These are phyloP conservation scores for Anas flavirostris DNA, from an alignment of 2,797 vertebrate species.

Conservation along the genomic window DNA sequence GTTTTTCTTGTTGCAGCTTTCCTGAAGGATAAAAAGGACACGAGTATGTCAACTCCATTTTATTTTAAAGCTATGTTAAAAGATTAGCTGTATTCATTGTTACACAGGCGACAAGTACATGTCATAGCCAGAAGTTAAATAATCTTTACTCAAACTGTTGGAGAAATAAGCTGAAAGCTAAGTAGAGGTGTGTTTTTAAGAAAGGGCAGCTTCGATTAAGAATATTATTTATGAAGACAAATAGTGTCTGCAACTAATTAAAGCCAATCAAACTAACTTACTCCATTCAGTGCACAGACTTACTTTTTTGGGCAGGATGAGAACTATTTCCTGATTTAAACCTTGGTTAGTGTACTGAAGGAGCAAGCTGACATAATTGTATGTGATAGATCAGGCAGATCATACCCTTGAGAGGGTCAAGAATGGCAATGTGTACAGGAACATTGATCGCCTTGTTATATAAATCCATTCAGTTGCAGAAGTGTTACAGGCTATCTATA, in stretches of 20 bases:
- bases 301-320: background rate
- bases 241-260: background rate
- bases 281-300: background rate
- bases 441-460: background rate
- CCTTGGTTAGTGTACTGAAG: background rate
- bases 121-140: background rate
- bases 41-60: background rate
- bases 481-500: background rate
- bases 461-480: background rate
- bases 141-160: background rate
- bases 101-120: background rate
- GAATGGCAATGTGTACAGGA: background rate
- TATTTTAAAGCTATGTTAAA: background rate
- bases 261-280: background rate
- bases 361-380: background rate
- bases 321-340: background rate
- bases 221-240: background rate
- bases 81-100: background rate
- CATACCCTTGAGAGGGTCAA: background rate
- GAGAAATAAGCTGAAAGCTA: background rate
- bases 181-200: background rate
- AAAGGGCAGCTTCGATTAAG: background rate
- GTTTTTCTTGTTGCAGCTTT: slow-evolving; percentile 75
- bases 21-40: slow-evolving; percentile 67
- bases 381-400: background rate